Conservation (phyloP, 2,113 vertebrate genomes). For the Meleagris gallopavo region DNA sequence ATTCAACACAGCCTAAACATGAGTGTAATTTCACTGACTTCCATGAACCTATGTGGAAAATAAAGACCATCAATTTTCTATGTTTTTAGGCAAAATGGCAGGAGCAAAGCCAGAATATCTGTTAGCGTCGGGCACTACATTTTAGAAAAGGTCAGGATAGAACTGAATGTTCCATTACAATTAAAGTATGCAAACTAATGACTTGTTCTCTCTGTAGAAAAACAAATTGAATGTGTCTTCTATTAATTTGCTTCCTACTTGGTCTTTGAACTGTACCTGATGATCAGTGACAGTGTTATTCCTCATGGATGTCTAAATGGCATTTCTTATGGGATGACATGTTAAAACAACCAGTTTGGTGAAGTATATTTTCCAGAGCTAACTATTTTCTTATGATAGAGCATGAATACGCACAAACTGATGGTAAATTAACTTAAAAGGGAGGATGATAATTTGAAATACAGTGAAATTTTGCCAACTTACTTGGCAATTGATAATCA, state of each 20-base stretch:
- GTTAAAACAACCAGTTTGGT: background rate
- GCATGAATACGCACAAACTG: background rate
- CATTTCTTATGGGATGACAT: background rate
- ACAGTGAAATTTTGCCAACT: background rate
- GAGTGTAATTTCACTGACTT: background rate
- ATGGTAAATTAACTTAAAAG: background rate
- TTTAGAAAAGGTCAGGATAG: background rate
- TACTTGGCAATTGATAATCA: background rate
- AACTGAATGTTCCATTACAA: background rate
- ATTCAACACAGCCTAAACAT: background rate
- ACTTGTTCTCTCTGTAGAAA: background rate
- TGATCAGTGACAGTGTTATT: background rate
- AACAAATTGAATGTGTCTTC: background rate
- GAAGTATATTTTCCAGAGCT: background rate
- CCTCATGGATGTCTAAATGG: background rate
- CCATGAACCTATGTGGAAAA: background rate
- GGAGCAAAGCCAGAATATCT: background rate
- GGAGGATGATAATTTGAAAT: background rate
- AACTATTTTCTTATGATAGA: background rate
- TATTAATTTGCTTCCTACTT: background rate
- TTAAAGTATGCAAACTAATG: background rate
- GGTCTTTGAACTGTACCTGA: background rate
- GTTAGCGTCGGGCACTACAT: background rate
- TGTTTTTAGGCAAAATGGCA: background rate
- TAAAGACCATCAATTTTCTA: background rate